Conservation (phyloP, 1,140 invertebrate species). For the Hypothenemus hampei region DNA sequence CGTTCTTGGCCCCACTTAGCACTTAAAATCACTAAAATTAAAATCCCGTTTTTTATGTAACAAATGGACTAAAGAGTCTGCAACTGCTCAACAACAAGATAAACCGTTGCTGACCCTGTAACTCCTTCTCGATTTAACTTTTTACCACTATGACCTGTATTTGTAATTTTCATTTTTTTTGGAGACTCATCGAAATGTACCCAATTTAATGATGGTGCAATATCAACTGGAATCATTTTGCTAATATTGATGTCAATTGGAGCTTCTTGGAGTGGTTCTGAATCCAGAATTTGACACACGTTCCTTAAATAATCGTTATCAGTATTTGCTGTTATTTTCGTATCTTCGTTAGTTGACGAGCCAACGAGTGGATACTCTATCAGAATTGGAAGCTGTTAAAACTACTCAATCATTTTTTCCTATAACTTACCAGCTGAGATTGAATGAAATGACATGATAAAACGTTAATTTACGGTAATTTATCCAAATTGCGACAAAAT, state of each 20-base stretch:
- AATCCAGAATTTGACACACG: conserved; percentile 7
- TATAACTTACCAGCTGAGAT: not conserved
- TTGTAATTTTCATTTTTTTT: conserved; percentile 56
- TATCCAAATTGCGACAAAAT: too few species aligned
- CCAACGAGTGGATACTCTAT: not conserved
- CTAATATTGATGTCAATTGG: conserved; percentile 55
- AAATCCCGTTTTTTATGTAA: too few species aligned
- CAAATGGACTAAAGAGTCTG: not conserved
- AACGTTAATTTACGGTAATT: too few species aligned
- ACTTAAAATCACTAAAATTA: conserved; percentile 50
- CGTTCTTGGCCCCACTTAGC: conserved; percentile 53
- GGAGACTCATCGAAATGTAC: conserved; percentile 51
- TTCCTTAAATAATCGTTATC: conserved; percentile 7
- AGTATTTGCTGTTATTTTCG: too few species aligned
- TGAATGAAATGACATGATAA: conserved; percentile 2
- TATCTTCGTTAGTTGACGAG: not conserved
- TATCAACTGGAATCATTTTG: conserved; percentile 44
- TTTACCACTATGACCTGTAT: conserved; percentile 55
- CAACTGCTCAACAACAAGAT: not conserved
- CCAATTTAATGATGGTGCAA: conserved; percentile 50
- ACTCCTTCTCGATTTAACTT: not conserved
- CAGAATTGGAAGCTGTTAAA: not conserved
- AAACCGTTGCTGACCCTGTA: not conserved
- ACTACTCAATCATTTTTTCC: not conserved
- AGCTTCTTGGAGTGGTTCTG: conserved; percentile 40